Evolutionary conservation across 2,888 invertebrate species (phyloP), one percentile per base, ranked within the genome.

Genomic region (Caenorhabditis becei): DNA sequence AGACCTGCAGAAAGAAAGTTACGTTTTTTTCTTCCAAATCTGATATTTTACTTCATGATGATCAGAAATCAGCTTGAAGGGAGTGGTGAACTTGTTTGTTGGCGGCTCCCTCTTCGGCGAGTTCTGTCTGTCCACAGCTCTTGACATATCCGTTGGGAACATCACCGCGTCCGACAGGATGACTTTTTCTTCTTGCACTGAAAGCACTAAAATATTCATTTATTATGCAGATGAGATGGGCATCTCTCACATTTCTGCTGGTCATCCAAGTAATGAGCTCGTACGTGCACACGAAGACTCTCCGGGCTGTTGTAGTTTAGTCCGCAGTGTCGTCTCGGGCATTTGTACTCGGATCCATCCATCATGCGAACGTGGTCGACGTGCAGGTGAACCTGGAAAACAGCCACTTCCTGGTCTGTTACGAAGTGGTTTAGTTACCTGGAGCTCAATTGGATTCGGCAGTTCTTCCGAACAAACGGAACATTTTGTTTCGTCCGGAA

Each of bases 311-410:
- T 88, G 53, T 86, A 91, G 16, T 89, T 85, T 47, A 81, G 80
- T 7, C 80, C 87, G 37, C 88, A 88, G 49, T 70, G 49, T n/a
- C 58, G 74, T 26, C 82, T 49, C 5, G 91, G 90, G 66, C 91
- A 91, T 37, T 75, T 77, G 62, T 83, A 88, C 65, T 90, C 87
- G 26, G 82, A 85, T 14, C 91, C 91, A 62, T 91, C 91, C 20
- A 84, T 82, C 77, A 90, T 86, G 18, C 77, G 53, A 26, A 91
- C 75, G 80, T 91, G 91, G 65, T 91, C 91, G 18, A 89, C 84
- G 51, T 89, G 88, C 20, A 89, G 58, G 62, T 91, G 91, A 8
- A 89, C 83, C 80, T 87, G 54, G 14, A 51, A 83, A 63, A 53
- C 23, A 44, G 18, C 8, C n/a, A 23, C 26, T 23, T 7, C 23